A percentile compares a stretch with the other conserved stretches of the same genome.
Evolutionary conservation across 2,888 invertebrate genomes (phyloP).

Genomic region (Tanypteryx hageni): DNA sequence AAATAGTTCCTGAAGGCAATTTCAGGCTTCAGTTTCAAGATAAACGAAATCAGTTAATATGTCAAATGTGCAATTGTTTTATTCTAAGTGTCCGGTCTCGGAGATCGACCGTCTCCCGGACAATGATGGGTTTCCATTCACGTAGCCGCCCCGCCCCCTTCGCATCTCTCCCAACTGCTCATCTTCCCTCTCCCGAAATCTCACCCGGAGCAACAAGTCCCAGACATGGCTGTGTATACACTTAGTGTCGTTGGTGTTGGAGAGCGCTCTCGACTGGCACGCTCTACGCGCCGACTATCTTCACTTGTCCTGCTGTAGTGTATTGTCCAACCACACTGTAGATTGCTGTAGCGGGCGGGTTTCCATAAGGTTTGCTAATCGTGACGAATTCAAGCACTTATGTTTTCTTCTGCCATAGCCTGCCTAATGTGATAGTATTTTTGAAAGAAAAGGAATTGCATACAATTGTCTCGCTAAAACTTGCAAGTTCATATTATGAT

Average conservation of each 20-base stretch:
- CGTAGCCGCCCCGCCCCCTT: not conserved
- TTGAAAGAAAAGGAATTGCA: too few relatives aligned
- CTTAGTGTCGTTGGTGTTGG: not conserved
- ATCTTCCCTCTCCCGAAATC: not conserved
- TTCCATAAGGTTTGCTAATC: not conserved
- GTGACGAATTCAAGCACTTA: too few relatives aligned
- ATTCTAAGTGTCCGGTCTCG: not conserved
- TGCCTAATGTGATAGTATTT: too few relatives aligned
- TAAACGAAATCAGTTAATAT: too few relatives aligned
- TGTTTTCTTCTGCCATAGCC: too few relatives aligned
- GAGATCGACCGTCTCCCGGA: not conserved
- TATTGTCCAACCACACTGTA: not conserved
- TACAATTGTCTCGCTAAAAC: too few relatives aligned
- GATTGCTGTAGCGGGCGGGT: not conserved
- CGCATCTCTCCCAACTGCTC: not conserved
- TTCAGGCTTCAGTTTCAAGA: too few relatives aligned
- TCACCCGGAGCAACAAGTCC: conserved; percentile 52
- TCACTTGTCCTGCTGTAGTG: not conserved
- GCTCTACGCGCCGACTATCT: not conserved
- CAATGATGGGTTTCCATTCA: conserved; percentile 1
- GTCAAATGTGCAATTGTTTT: too few relatives aligned
- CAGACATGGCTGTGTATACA: conserved; percentile 34
- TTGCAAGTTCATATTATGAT: too few relatives aligned
- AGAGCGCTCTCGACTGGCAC: not conserved
- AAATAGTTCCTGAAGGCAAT: too few relatives aligned